Percentiles rank a stretch among this genome's conserved stretches.
These are phyloP conservation scores for Notothenia rossii DNA, from an alignment of 2,113 vertebrate genomes.

Conservation along the genomic window DNA sequence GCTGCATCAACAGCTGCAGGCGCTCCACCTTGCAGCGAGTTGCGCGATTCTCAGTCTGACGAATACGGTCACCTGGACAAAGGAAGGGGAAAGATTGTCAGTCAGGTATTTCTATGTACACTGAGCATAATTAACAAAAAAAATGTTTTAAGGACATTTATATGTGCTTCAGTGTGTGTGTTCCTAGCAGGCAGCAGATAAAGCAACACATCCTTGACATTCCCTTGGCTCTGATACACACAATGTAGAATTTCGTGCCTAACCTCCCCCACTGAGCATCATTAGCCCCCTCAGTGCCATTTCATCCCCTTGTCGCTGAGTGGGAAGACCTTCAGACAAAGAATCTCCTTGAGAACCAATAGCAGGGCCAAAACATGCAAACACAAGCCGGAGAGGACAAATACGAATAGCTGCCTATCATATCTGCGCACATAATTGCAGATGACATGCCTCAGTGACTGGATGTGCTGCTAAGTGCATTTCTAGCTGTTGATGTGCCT, in stretches of 20 bases:
- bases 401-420: constrained; percentile 16
- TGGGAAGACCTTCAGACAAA: constrained; percentile 32
- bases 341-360: constrained; percentile 48
- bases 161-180: constrained; percentile 31
- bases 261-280: constrained; percentile 59
- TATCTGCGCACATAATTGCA: constrained; percentile 50
- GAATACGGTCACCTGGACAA: constrained; percentile 90
- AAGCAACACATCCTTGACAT: constrained; percentile 38
- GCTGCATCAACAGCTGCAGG: constrained; percentile 96
- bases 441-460: constrained; percentile 52
- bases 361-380: constrained; percentile 41
- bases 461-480: constrained; percentile 67
- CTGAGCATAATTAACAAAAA: neutral
- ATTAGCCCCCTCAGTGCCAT: constrained; percentile 50
- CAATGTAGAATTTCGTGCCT: constrained; percentile 42
- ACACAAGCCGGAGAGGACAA: constrained; percentile 30
- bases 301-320: constrained; percentile 57
- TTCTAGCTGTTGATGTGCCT: constrained; percentile 76
- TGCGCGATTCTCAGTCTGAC: constrained; percentile 97
- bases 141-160: neutral
- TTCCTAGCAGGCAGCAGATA: constrained; percentile 27
- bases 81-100: neutral
- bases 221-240: constrained; percentile 11
- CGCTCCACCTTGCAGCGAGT: constrained; percentile 97
- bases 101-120: neutral